Evolutionary conservation across 2,888 invertebrate species (phyloP).

Genomic region (Xestia ashworthii): DNA sequence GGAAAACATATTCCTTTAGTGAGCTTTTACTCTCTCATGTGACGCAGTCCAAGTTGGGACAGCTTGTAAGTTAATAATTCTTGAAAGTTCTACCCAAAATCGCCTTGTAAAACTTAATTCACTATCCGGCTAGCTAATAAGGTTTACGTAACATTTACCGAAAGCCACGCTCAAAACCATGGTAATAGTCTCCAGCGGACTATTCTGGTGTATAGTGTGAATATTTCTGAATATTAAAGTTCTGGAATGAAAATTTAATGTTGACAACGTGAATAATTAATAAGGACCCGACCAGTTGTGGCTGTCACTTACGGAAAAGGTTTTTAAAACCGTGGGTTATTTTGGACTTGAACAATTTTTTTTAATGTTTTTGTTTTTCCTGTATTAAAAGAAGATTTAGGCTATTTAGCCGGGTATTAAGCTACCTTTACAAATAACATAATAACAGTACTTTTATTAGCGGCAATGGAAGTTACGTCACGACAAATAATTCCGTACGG

Average conservation of each 20-base stretch:
- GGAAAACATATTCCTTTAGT: too few relatives aligned
- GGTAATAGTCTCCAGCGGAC: conserved; percentile 4
- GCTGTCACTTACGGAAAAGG: conserved; percentile 3
- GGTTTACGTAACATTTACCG: conserved; percentile 8
- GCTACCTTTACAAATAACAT: not conserved
- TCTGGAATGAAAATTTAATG: conserved; percentile 20
- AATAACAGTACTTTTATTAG: too few relatives aligned
- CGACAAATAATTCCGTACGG: conserved; percentile 4
- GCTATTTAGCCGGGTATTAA: not conserved
- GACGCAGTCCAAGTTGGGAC: too few relatives aligned
- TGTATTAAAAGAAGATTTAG: not conserved
- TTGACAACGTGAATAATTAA: conserved; percentile 29
- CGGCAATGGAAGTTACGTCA: not conserved
- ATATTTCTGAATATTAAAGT: conserved; percentile 21
- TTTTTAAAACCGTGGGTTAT: conserved; percentile 6
- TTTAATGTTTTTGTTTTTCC: not conserved
- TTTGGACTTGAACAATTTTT: not conserved
- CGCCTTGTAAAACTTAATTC: not conserved
- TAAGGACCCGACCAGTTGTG: not conserved
- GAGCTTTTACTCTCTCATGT: too few relatives aligned
- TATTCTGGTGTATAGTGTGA: conserved; percentile 13
- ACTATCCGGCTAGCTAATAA: conserved; percentile 1
- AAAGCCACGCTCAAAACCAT: not conserved
- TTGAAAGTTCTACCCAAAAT: conserved; percentile 29
- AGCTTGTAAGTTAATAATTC: not conserved